These are phyloP conservation scores for Trichonephila inaurata DNA, from an alignment of 1,140 invertebrate genomes.

Conservation along the genomic window DNA sequence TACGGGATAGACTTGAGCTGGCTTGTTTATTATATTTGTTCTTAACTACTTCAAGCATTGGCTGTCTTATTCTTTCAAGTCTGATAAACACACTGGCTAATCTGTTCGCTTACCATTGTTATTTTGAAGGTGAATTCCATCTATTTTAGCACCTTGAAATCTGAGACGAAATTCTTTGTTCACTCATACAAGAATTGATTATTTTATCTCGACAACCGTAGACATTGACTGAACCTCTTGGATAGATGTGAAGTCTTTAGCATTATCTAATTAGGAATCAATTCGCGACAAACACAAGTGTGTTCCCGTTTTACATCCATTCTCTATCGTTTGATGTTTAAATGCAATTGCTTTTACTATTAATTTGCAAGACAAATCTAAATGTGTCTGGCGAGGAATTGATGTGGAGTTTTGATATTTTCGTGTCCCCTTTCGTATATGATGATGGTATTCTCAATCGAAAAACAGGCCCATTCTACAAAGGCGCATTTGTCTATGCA, in stretches of 20 bases:
- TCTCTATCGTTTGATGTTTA: background rate
- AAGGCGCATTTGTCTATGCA: slow-evolving; percentile 37
- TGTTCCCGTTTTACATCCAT: background rate
- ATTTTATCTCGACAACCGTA: no score
- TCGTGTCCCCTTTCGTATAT: slow-evolving; percentile 15
- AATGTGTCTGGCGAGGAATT: background rate
- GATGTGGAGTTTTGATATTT: slow-evolving; percentile 16
- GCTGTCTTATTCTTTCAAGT: no score
- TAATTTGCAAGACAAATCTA: slow-evolving; percentile 19
- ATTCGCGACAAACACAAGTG: background rate
- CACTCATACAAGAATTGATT: no score
- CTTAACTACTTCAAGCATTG: no score
- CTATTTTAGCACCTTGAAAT: no score
- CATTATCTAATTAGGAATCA: background rate
- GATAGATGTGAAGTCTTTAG: background rate
- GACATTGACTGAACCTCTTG: background rate
- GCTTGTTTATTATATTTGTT: no score
- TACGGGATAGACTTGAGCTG: no score
- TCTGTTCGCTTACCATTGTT: no score
- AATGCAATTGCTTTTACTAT: background rate
- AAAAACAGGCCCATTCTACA: background rate
- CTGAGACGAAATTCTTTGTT: no score
- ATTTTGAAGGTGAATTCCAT: no score
- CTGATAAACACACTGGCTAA: no score
- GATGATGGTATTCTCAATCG: slow-evolving; percentile 28